Evolutionary conservation across 2,797 vertebrate genomes (phyloP).

Genomic region (Crypturellus tataupa): DNA sequence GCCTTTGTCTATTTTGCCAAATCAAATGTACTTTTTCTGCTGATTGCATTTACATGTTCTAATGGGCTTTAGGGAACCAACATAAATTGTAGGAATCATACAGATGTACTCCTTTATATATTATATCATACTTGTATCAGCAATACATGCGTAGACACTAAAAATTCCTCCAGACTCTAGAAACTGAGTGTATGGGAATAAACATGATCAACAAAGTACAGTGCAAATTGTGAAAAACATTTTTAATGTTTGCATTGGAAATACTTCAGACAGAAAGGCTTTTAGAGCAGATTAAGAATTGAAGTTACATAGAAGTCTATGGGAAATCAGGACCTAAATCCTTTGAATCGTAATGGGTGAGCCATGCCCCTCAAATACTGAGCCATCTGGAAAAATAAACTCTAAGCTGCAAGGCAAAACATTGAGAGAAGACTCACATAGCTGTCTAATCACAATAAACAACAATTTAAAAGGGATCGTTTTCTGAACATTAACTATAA

Average conservation of each 20-base stretch:
- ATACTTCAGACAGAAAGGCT: not conserved
- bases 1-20: not conserved
- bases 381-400: not conserved
- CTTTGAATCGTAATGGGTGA: not conserved
- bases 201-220: not conserved
- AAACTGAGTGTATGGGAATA: not conserved
- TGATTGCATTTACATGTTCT: not conserved
- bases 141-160: not conserved
- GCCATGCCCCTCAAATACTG: not conserved
- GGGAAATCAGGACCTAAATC: not conserved
- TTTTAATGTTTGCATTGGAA: not conserved
- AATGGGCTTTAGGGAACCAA: not conserved
- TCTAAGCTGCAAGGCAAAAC: not conserved
- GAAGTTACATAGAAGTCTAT: not conserved
- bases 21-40: not conserved
- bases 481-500: not conserved
- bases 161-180: not conserved
- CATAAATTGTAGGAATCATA: not conserved
- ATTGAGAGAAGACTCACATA: not conserved
- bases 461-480: not conserved
- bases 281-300: not conserved
- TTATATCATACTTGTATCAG: not conserved
- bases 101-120: too few species aligned
- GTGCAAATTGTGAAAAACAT: not conserved
- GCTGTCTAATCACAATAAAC: not conserved